phyloP scores from a whole-genome alignment of 1,140 invertebrate genomes.

The Tetramorium alpestre region DNA sequence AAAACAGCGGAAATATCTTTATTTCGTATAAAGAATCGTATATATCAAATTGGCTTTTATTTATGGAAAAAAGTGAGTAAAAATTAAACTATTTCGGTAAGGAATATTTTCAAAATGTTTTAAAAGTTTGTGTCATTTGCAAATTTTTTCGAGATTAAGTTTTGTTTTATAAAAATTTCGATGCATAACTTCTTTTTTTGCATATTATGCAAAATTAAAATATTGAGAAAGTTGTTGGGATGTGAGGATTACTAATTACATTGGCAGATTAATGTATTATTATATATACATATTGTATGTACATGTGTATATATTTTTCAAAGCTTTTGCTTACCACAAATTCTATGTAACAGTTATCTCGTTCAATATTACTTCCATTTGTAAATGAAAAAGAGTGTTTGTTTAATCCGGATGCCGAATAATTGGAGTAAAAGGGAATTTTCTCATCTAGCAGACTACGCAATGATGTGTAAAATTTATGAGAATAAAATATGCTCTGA shows the following conservation, averaged over 20 bases:
- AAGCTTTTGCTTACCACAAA: conserved; percentile 56
- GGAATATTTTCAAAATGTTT: not conserved
- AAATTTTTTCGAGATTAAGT: not conserved
- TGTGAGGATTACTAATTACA: conserved; percentile 55
- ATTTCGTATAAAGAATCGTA: not conserved
- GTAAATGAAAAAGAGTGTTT: conserved; percentile 20
- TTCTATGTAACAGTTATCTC: conserved; percentile 52
- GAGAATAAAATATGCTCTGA: not conserved
- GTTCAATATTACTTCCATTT: conserved; percentile 64
- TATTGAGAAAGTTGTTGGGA: conserved; percentile 14
- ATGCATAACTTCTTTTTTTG: not conserved
- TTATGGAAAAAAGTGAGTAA: not conserved
- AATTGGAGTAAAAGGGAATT: not conserved
- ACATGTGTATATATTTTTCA: conserved; percentile 10
- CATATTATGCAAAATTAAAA: conserved; percentile 9
- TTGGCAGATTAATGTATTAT: conserved; percentile 62
- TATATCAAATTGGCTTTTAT: not conserved
- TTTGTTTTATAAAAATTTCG: not conserved
- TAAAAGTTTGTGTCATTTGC: not conserved
- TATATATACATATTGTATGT: conserved; percentile 9
- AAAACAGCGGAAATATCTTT: not conserved
- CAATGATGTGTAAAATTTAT: not conserved
- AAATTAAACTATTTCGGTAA: not conserved
- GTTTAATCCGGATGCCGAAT: not conserved
- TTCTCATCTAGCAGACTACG: not conserved